Evolutionary conservation across 2,113 vertebrate genomes (phyloP).

Genomic region (Phocoena sinus): DNA sequence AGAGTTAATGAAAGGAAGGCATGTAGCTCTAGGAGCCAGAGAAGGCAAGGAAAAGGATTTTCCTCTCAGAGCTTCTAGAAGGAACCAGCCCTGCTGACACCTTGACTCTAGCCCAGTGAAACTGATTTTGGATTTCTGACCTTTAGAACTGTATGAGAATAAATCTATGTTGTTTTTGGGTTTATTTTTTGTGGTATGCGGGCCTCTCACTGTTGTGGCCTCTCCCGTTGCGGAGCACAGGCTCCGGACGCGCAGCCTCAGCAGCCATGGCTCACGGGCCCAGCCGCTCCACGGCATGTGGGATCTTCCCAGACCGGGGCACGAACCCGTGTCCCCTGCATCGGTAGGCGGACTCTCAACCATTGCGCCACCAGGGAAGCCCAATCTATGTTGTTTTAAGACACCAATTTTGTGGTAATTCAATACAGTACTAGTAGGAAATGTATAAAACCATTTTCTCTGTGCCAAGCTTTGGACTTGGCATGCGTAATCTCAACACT

Average conservation of each 20-base stretch:
- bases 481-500: not conserved
- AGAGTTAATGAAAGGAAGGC: not conserved
- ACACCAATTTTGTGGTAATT: not conserved
- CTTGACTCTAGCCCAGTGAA: not conserved
- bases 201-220: no score
- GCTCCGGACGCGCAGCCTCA: no score
- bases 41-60: not conserved
- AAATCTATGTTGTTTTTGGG: not conserved
- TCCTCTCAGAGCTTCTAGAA: not conserved
- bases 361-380: no score
- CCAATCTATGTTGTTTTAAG: not conserved
- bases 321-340: no score
- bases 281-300: no score
- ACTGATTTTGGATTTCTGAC: not conserved
- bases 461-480: not conserved
- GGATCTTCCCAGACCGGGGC: no score
- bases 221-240: no score
- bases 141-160: not conserved
- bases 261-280: no score
- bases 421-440: not conserved
- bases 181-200: no score
- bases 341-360: no score
- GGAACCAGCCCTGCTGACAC: not conserved
- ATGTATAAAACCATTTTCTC: not conserved
- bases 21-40: not conserved